Conservation (phyloP, 2,113 vertebrate species). For the Accipiter virgatus region DNA sequence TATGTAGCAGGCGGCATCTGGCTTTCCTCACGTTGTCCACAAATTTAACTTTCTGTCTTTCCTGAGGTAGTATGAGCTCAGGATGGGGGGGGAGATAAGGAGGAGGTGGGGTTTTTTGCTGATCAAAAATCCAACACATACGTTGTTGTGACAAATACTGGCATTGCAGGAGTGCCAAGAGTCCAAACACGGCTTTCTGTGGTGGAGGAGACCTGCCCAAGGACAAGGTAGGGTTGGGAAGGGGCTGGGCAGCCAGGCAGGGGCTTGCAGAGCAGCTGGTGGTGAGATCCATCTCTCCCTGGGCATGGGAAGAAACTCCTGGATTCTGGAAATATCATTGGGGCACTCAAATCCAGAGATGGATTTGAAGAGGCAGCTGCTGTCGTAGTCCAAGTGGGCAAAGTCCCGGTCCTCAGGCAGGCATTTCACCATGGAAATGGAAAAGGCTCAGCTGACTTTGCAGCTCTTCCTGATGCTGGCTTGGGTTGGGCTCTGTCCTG, state of each 20-base stretch:
- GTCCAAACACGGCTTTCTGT: background rate
- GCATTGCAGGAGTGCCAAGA: background rate
- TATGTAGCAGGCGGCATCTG: background rate
- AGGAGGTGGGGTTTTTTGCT: background rate
- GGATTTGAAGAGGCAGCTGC: background rate
- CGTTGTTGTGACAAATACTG: background rate
- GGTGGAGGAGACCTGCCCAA: background rate
- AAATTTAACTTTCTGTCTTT: background rate
- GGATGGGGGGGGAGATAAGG: background rate
- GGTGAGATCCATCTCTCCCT: background rate
- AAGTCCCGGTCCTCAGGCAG: background rate
- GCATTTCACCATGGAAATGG: background rate
- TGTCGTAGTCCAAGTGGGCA: background rate
- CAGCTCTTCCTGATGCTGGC: background rate
- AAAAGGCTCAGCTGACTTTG: background rate
- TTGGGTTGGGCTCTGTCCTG: background rate
- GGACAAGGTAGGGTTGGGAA: background rate
- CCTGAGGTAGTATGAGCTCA: background rate
- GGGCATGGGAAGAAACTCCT: background rate
- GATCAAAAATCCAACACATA: background rate
- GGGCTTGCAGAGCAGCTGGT: background rate
- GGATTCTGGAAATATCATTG: background rate
- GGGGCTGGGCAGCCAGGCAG: background rate
- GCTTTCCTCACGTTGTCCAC: background rate
- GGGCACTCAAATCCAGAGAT: background rate